Conservation (phyloP, 2,797 vertebrate species). For the Girardinus metallicus region DNA sequence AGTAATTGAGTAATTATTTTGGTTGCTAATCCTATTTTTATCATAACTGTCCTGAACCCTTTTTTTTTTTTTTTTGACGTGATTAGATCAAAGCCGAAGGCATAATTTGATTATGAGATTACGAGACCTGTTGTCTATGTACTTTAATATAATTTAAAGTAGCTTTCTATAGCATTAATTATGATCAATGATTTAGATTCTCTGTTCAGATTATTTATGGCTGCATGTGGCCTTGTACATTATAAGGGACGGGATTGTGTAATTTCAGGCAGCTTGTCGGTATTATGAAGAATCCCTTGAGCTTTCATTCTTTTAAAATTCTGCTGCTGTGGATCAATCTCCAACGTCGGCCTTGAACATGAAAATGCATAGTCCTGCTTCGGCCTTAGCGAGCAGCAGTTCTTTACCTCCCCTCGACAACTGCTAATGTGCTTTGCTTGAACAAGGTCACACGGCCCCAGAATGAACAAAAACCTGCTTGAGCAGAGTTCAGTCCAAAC, state of each 20-base stretch:
- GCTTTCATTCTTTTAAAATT: slow-evolving; percentile 14
- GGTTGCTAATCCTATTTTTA: neutral
- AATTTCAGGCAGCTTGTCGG: neutral
- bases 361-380: slow-evolving; percentile 11
- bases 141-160: neutral
- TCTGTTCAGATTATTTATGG: neutral
- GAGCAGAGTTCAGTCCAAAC: slow-evolving; percentile 41
- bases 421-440: slow-evolving; percentile 53
- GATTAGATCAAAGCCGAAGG: neutral
- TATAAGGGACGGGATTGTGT: neutral
- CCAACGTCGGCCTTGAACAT: slow-evolving; percentile 14
- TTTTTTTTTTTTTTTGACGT: neutral
- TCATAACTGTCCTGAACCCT: neutral
- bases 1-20: neutral
- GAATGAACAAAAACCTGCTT: slow-evolving; percentile 50
- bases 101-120: neutral
- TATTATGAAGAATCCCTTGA: slow-evolving; percentile 5
- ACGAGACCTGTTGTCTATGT: neutral
- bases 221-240: neutral
- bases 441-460: slow-evolving; percentile 64
- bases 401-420: slow-evolving; percentile 34
- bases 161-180: neutral
- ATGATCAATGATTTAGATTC: slow-evolving; percentile 5
- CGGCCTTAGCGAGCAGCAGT: slow-evolving; percentile 33
- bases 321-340: slow-evolving; percentile 17